Base-by-base conservation (phyloP, 35 echinoderm and acorn worm species). In the Amphiura filiformis region DNA sequence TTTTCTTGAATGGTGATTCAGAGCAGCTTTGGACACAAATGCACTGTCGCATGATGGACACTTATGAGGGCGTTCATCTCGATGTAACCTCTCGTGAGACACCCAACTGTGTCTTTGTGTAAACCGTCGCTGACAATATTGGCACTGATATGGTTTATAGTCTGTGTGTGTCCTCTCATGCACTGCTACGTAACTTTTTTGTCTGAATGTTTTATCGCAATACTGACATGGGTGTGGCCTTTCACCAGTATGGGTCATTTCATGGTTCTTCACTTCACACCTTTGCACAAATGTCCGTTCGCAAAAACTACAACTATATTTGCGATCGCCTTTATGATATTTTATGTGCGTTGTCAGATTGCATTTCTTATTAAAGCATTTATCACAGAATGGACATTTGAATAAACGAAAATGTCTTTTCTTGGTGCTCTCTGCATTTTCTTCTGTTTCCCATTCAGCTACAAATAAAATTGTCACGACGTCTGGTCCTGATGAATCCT, bases 41-140 rank as follows among this genome's bases (percentile, higher is more conserved):
- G 34, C 86, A 37, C 76, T 87, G 42, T 78, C 76, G 18, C 86
- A 87, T 18, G 31, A 34, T 41, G 36, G 39, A 42, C 86, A 87
- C 65, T 38, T 14, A 31, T 76, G 78, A 0, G 86, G 86, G n/a
- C 77, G 32, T 11, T 79, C 77, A 44, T 87, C 78, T 18, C 57
- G 38, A 65, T 87, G 65, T 0, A 87, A 28, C 12, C 86, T 36
- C 76, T 86, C 57, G 61, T 86, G 84, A 75, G 39, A 86, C 22
- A 57, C 57, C 18, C 47, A 37, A n/a, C 35, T 65, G 61, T 61
- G 52, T 40, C 37, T 86, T 52, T 76, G 47, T 22, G 84, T 61
- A 7, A 77, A 86, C 18, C 44, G 32, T 34, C 76, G 38, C 44
- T 86, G 81, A 41, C 81, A 83, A 47, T 83, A 83, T 26, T 47